Evolutionary conservation across 2,113 vertebrate species (phyloP).

Genomic region (Toxotes jaculatrix): DNA sequence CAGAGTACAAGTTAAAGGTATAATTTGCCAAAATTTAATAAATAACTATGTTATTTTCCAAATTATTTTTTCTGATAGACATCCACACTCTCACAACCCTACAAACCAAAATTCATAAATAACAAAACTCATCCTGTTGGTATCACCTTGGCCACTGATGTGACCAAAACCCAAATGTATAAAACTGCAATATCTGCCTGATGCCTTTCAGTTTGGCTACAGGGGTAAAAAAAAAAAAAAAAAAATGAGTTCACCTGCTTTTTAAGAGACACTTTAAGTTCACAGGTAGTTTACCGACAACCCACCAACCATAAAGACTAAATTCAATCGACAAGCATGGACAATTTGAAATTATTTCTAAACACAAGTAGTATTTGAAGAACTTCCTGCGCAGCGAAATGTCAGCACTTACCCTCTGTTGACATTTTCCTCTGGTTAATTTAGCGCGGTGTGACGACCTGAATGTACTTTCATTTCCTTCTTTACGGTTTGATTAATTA

Average conservation of each 20-base stretch:
- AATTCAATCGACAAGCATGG: background rate
- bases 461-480: background rate
- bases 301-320: background rate
- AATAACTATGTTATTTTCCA: background rate
- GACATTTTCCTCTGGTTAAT: background rate
- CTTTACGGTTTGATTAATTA: background rate
- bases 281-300: background rate
- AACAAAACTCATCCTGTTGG: no score
- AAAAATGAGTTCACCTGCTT: background rate
- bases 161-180: background rate
- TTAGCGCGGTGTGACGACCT: background rate
- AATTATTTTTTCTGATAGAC: background rate
- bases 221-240: no score
- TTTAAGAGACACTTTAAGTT: background rate
- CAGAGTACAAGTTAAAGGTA: background rate
- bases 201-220: background rate
- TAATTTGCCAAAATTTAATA: background rate
- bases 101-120: background rate
- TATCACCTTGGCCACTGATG: background rate
- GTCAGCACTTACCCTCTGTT: slow-evolving; percentile 51
- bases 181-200: background rate
- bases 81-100: background rate
- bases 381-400: slow-evolving; percentile 7
- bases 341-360: background rate
- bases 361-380: background rate